Evolutionary conservation across 2,797 vertebrate species (phyloP).

Genomic region (Cyclura pinguis): DNA sequence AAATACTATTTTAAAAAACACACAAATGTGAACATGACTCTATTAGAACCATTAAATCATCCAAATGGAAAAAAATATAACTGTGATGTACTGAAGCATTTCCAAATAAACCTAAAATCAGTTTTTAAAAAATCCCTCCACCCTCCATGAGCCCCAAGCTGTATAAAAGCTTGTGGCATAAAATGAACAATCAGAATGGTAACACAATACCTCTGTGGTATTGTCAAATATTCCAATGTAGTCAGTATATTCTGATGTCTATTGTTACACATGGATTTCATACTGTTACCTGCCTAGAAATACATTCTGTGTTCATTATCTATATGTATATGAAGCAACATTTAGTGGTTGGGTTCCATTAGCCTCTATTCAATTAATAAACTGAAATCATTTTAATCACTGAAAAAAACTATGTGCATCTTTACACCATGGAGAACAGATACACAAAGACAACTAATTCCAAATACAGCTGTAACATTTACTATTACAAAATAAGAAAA

Average conservation of each 20-base stretch:
- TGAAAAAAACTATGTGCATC: background rate
- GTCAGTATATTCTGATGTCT: background rate
- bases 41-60: background rate
- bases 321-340: background rate
- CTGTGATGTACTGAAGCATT: background rate
- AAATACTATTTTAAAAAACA: background rate
- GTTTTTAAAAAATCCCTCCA: conserved; percentile 19
- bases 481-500: conserved; percentile 6
- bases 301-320: background rate
- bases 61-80: conserved; percentile 10
- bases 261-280: background rate
- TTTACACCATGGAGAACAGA: background rate
- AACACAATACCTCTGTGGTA: background rate
- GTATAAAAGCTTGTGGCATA: background rate
- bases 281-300: background rate
- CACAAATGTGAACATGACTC: background rate
- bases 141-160: background rate
- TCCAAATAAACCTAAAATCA: background rate
- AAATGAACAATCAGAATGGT: background rate
- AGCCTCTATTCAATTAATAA: conserved; percentile 31
- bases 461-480: conserved; percentile 30
- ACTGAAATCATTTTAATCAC: background rate
- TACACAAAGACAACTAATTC: conserved; percentile 31
- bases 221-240: background rate
- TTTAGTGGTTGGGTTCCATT: conserved; percentile 1